These are phyloP conservation scores for Drosophila fulvimacula DNA, from an alignment of 2,888 invertebrate species.

Conservation along the genomic window DNA sequence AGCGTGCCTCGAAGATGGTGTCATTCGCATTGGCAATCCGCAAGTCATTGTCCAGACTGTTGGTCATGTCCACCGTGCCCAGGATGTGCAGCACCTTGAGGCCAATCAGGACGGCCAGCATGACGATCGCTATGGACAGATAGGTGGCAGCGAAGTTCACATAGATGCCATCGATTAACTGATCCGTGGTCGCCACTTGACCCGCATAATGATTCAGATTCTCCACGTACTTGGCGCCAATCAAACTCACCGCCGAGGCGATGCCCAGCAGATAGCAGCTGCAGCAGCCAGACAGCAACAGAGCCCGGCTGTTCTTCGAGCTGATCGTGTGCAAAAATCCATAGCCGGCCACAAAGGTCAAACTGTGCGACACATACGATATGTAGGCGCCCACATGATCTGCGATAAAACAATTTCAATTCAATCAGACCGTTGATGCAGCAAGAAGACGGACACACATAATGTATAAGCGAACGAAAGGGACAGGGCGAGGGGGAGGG, in stretches of 20 bases:
- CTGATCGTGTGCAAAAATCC: constrained; percentile 80
- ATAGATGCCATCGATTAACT: constrained; percentile 75
- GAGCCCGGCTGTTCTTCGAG: constrained; percentile 72
- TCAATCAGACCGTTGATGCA: constrained; percentile 5
- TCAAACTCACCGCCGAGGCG: constrained; percentile 78
- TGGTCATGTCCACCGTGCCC: constrained; percentile 80
- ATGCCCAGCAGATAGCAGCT: constrained; percentile 80
- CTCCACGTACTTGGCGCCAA: constrained; percentile 67
- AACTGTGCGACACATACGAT: constrained; percentile 81
- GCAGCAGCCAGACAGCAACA: constrained; percentile 75
- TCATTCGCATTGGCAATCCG: constrained; percentile 82
- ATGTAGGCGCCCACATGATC: constrained; percentile 81
- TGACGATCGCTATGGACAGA: constrained; percentile 63
- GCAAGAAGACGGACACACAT: background rate
- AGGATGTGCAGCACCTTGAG: constrained; percentile 73
- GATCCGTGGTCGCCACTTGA: constrained; percentile 45
- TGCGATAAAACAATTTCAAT: constrained; percentile 33
- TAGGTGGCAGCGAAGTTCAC: constrained; percentile 80
- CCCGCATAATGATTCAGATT: constrained; percentile 49
- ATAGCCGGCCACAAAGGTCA: constrained; percentile 78
- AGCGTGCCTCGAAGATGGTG: constrained; percentile 79
- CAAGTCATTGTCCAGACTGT: constrained; percentile 80
- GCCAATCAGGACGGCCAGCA: constrained; percentile 69
- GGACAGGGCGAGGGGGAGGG: no score
- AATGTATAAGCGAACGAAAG: background rate